phyloP scores from a whole-genome alignment of 2,113 vertebrate species.

The Petromus typicus region DNA sequence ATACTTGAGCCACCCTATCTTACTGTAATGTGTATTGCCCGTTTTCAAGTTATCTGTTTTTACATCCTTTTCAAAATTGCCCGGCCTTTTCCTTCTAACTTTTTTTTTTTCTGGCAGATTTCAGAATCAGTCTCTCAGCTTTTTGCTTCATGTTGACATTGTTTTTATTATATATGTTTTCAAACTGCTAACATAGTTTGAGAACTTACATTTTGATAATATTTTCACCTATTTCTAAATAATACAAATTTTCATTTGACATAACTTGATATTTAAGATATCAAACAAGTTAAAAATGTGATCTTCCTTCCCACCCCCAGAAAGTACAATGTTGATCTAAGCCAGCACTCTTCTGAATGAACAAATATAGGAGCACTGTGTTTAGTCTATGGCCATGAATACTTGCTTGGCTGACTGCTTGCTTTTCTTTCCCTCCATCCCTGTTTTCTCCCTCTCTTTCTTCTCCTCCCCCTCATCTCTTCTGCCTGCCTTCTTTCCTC shows the following conservation, averaged over 20 bases:
- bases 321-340: background rate
- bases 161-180: background rate
- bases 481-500: background rate
- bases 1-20: background rate
- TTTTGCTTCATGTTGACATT: background rate
- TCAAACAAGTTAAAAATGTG: background rate
- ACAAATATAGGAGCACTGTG: background rate
- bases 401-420: no score
- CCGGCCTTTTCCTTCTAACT: background rate
- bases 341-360: background rate
- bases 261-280: background rate
- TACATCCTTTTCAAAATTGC: background rate
- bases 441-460: no score
- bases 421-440: background rate
- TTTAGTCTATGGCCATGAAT: background rate
- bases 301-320: background rate
- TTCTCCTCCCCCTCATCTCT: background rate
- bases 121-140: background rate
- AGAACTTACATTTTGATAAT: background rate
- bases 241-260: background rate
- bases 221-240: background rate
- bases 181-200: background rate
- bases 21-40: background rate
- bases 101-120: background rate
- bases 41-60: background rate